Evolutionary conservation across 2,113 vertebrate genomes (phyloP).

Genomic region (Galeopterus variegatus): DNA sequence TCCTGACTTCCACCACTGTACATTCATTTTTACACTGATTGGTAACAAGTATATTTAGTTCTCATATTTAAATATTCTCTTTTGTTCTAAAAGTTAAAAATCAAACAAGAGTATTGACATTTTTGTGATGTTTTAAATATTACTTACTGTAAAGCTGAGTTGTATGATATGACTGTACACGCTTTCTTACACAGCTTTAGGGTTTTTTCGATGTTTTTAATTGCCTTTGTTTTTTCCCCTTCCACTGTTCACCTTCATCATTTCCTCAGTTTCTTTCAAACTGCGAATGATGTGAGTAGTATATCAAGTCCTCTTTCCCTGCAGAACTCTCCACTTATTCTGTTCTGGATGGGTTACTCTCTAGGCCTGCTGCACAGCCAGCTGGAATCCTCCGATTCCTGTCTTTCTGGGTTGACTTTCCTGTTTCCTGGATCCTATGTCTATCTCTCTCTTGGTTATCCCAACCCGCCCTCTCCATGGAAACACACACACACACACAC

Average conservation of each 20-base stretch:
- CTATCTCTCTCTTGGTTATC: background rate
- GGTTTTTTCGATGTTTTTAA: background rate
- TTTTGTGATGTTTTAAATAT: background rate
- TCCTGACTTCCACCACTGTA: too few species aligned
- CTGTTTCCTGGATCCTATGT: background rate
- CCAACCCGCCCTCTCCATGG: background rate
- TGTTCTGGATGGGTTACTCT: background rate
- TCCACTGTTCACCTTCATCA: background rate
- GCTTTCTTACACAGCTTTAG: background rate
- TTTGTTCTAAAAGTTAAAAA: background rate
- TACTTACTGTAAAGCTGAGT: background rate
- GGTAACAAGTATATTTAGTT: background rate
- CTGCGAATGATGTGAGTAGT: background rate
- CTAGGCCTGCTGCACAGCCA: rapidly evolving
- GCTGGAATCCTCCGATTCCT: too few species aligned
- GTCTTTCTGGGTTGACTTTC: background rate
- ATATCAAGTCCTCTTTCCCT: background rate
- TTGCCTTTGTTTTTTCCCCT: background rate
- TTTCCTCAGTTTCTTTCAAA: background rate
- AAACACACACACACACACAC: background rate
- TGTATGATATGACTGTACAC: too few species aligned
- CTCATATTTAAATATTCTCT: background rate
- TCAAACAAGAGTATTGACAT: background rate
- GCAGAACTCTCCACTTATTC: background rate
- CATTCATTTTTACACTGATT: background rate